Base-by-base conservation (phyloP, 2,797 vertebrate species). In the Enoplosus armatus region DNA sequence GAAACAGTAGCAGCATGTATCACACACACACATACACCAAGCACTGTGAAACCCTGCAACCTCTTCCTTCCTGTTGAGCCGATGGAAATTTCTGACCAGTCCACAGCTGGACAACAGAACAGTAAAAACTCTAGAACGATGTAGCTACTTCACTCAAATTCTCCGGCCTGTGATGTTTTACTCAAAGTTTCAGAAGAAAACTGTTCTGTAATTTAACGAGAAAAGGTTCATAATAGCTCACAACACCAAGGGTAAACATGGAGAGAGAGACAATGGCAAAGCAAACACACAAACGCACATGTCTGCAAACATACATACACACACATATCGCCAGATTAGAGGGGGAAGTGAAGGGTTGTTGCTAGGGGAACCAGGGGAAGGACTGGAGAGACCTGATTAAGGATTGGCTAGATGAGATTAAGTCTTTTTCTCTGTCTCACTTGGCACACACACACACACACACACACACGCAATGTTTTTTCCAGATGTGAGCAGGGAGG, bases 1-100 rank as follows among this genome's bases (percentile, higher is more conserved):
- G 89, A 96, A 94, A 95, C 94, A 91, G 95, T 93, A 95, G 94
- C 95, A 80, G 77, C 75, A 24, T 37, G 83, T 62, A 63, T 84
- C 82, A 81, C 75, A 77, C 50, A 84, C 48, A 84, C 50, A 73
- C 58, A 50, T 2, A 24, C 58, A 76, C 63, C 43, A 6, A 75
- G 54, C 56, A 9, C 64, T 51, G 62, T 75, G 77, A 64, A 80
- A 53, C 66, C 72, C 35, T 72, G 27, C 84, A 67, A 93, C 92
- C 90, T 85, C 78, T 29, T 83, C 35, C 89, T 93, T 95, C 92
- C 94, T 93, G 89, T 89, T 86, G 77, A 87, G 70, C 69, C 26
- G 66, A 83, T 87, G 87, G 92, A 94, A 92, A 91, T 69, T 82
- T 65, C 45, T 85, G 85, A 89, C 84, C 79, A n/a, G 55, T 50